Conservation (phyloP, 2,113 vertebrate species). For the Prionailurus bengalensis region DNA sequence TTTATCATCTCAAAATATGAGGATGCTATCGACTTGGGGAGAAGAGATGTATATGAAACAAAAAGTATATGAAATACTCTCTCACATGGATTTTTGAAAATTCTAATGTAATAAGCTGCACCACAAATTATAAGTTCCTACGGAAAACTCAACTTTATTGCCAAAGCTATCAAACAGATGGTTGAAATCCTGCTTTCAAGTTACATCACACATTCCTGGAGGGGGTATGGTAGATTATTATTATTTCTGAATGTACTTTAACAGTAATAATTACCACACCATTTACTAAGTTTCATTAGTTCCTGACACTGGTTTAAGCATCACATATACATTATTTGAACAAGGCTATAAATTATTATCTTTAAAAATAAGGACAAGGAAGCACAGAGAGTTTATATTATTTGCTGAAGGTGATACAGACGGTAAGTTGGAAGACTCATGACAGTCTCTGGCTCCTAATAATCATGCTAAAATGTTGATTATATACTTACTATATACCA, state of each 20-base stretch:
- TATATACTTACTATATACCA: constrained; percentile 4
- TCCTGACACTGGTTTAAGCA: constrained; percentile 18
- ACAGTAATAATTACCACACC: constrained; percentile 36
- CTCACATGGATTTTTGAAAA: constrained; percentile 55
- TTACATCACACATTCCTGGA: background rate
- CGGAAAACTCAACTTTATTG: constrained; percentile 51
- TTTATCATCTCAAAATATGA: constrained; percentile 47
- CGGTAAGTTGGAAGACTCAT: background rate
- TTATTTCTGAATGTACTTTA: constrained; percentile 1
- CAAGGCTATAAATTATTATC: constrained; percentile 15
- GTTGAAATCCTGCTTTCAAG: background rate
- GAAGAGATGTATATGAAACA: background rate
- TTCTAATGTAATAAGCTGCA: constrained; percentile 2
- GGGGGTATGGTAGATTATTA: background rate
- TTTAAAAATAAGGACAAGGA: constrained; percentile 36
- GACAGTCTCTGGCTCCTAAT: background rate
- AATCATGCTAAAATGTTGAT: background rate
- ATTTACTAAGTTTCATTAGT: background rate
- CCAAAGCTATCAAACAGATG: constrained; percentile 40
- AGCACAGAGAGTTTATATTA: background rate
- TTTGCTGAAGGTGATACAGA: background rate
- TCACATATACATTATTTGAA: constrained; percentile 1
- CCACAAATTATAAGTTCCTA: constrained; percentile 30
- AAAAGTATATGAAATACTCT: background rate
- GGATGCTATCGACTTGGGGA: background rate